These are phyloP conservation scores for Lithobius niger DNA, from an alignment of 1,140 invertebrate genomes.

Conservation along the genomic window DNA sequence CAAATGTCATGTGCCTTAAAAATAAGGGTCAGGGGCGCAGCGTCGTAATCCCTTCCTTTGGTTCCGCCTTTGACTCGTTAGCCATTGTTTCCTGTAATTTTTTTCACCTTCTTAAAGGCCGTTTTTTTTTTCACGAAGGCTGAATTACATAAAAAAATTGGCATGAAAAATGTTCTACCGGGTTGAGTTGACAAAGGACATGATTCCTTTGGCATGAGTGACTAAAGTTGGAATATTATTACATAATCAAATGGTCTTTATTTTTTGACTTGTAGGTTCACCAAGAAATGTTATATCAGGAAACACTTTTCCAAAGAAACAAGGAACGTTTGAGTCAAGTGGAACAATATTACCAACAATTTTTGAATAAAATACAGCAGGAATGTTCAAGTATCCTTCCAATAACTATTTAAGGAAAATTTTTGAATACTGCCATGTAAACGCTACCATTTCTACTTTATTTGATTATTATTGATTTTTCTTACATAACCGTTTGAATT, in stretches of 20 bases:
- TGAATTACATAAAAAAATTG: background rate
- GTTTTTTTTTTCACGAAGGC: background rate
- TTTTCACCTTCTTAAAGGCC: background rate
- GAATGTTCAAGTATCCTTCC: too few species aligned
- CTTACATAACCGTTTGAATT: too few species aligned
- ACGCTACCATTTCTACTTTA: too few species aligned
- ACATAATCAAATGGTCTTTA: background rate
- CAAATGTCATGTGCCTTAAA: background rate
- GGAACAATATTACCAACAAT: conserved; percentile 30
- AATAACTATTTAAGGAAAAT: too few species aligned
- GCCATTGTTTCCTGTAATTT: too few species aligned
- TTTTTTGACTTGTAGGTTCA: conserved; percentile 20
- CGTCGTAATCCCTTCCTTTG: too few species aligned
- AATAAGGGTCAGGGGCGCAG: background rate
- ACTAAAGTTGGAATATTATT: background rate
- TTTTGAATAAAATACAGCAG: too few species aligned
- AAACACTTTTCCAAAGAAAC: conserved; percentile 25
- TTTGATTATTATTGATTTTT: too few species aligned
- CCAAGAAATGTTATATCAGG: conserved; percentile 29
- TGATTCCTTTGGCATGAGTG: background rate
- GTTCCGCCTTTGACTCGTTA: too few species aligned
- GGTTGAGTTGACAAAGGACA: background rate
- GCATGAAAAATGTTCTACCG: background rate
- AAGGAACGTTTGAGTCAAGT: conserved; percentile 26
- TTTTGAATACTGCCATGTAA: too few species aligned